Percentiles rank a stretch among this genome's conserved stretches.
Evolutionary conservation across 2,888 invertebrate species (phyloP).

Genomic region (Chesias legatella): DNA sequence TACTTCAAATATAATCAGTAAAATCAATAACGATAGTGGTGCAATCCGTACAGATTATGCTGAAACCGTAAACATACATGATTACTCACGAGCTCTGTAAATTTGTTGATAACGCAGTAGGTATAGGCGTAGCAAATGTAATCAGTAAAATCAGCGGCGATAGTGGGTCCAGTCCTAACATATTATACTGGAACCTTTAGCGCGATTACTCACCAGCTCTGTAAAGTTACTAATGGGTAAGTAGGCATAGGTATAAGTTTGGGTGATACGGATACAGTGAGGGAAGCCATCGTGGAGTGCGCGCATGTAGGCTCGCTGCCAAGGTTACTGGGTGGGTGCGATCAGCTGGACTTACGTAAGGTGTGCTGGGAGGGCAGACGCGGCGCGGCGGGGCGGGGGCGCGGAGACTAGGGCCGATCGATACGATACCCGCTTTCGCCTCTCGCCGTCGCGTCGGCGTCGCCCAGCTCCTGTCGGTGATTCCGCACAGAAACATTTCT

Average conservation of each 20-base stretch:
- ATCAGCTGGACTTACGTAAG: slow-evolving; percentile 79
- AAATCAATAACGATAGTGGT: slow-evolving; percentile 5
- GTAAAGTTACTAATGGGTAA: background rate
- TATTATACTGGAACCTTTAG: slow-evolving; percentile 1
- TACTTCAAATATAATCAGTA: slow-evolving; percentile 4
- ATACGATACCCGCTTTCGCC: slow-evolving; percentile 72
- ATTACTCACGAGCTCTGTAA: slow-evolving; percentile 1
- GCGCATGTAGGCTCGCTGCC: slow-evolving; percentile 65
- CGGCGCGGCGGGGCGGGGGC: slow-evolving; percentile 39
- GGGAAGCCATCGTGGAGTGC: slow-evolving; percentile 40
- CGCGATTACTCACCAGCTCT: background rate
- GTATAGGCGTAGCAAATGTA: too few relatives aligned
- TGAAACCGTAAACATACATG: background rate
- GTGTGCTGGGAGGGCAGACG: slow-evolving; percentile 49
- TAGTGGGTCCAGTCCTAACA: slow-evolving; percentile 2
- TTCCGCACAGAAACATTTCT: slow-evolving; percentile 43
- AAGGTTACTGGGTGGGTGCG: slow-evolving; percentile 76
- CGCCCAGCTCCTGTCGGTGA: slow-evolving; percentile 53
- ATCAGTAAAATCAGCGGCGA: slow-evolving; percentile 3
- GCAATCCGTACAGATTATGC: slow-evolving; percentile 2
- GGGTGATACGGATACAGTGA: slow-evolving; percentile 18
- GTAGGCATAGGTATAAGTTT: slow-evolving; percentile 25
- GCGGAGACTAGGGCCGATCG: slow-evolving; percentile 70
- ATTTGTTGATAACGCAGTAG: slow-evolving; percentile 1
- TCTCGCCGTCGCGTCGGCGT: slow-evolving; percentile 64